Evolutionary conservation across 2,888 invertebrate genomes (phyloP).

Genomic region (Napeogenes inachia): DNA sequence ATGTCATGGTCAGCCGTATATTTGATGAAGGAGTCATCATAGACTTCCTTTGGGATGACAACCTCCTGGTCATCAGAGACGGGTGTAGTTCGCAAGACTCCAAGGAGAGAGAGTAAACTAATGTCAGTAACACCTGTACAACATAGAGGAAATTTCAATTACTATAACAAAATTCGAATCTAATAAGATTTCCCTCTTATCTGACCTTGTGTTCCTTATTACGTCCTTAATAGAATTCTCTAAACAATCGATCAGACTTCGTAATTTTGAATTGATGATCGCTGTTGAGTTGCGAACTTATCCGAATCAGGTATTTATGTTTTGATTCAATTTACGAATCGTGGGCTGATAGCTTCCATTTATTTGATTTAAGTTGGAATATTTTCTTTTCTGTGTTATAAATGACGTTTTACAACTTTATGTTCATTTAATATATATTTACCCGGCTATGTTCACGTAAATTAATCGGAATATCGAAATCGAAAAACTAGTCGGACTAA

Average conservation of each 20-base stretch:
- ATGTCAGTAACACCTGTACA: no score
- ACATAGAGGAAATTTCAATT: conserved; percentile 4
- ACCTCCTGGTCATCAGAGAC: neutral
- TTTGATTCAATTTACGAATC: conserved; percentile 10
- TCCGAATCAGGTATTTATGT: conserved; percentile 16
- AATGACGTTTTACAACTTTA: no score
- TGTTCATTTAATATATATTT: no score
- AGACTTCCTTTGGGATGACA: neutral
- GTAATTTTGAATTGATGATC: conserved; percentile 22
- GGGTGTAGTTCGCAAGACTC: neutral
- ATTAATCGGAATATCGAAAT: no score
- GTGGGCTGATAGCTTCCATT: no score
- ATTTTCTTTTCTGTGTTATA: no score
- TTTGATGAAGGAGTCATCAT: conserved; percentile 2
- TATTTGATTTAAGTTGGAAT: no score
- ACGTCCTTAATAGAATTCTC: no score
- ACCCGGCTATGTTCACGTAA: no score
- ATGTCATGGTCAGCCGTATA: conserved; percentile 27
- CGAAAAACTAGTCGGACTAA: no score
- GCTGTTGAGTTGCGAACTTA: conserved; percentile 11
- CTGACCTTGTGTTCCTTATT: no score
- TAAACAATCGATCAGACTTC: conserved; percentile 7
- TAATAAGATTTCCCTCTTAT: conserved; percentile 5
- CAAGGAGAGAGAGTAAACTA: no score
- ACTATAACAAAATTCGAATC: conserved; percentile 8